These are phyloP conservation scores for Amblyopsis hoosieri DNA, from an alignment of 2,797 vertebrate species.

Conservation along the genomic window DNA sequence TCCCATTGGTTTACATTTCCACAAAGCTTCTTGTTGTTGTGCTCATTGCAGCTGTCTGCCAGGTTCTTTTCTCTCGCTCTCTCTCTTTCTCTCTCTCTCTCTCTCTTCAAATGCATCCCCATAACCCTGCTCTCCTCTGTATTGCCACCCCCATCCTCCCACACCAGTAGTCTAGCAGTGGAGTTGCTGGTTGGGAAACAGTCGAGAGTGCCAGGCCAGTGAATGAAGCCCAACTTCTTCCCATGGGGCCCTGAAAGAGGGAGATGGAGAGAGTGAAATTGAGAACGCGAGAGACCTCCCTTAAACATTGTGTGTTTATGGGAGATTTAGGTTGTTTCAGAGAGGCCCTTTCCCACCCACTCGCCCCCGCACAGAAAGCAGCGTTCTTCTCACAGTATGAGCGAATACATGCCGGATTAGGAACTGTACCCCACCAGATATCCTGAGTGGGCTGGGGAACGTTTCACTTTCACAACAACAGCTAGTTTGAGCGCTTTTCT, in stretches of 20 bases:
- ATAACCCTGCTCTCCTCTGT: background rate
- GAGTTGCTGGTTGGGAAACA: conserved; percentile 62
- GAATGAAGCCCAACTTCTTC: conserved; percentile 76
- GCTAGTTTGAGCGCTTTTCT: background rate
- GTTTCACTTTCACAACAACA: too few relatives aligned
- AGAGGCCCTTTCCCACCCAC: conserved; percentile 39
- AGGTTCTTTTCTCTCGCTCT: background rate
- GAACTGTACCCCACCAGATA: too few relatives aligned
- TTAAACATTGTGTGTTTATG: too few relatives aligned
- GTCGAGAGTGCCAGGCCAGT: conserved; percentile 58
- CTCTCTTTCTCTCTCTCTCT: conserved; percentile 34
- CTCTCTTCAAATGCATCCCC: conserved; percentile 32
- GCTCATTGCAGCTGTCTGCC: background rate
- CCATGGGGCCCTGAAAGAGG: conserved; percentile 70
- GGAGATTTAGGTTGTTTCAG: conserved; percentile 38
- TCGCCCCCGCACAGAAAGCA: conserved; percentile 52
- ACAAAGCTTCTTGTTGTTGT: conserved; percentile 1
- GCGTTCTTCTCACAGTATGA: conserved; percentile 65
- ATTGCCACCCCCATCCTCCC: conserved; percentile 15
- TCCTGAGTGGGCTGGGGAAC: too few relatives aligned
- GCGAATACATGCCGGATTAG: conserved; percentile 56
- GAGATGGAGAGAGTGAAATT: conserved; percentile 26
- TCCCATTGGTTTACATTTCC: background rate
- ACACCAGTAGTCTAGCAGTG: conserved; percentile 47
- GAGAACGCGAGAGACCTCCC: conserved; percentile 12